A percentile compares a stretch with the other conserved stretches of the same genome.
Conservation (phyloP, 2,113 vertebrate species). For the Toxotes jaculatrix region DNA sequence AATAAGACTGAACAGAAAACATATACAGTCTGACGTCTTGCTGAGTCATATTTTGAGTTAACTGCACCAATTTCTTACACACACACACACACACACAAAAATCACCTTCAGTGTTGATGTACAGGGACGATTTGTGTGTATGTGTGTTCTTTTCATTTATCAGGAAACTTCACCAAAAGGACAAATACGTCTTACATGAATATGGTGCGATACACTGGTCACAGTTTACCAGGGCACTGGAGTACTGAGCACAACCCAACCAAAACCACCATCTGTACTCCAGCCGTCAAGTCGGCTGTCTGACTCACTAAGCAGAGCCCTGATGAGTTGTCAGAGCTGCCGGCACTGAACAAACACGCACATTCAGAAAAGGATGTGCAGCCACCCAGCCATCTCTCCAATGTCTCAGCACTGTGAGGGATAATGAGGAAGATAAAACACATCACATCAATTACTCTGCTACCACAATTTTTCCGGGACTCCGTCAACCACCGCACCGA, state of each 20-base stretch:
- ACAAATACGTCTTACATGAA: not conserved
- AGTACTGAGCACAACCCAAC: constrained; percentile 16
- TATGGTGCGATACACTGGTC: constrained; percentile 1
- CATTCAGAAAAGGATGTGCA: constrained; percentile 27
- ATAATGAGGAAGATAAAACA: constrained; percentile 80
- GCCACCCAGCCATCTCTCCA: constrained; percentile 55
- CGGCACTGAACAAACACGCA: constrained; percentile 42
- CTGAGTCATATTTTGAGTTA: not conserved
- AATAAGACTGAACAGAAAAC: not conserved
- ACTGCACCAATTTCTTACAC: not conserved
- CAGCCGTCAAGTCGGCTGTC: constrained; percentile 46
- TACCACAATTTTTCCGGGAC: constrained; percentile 47
- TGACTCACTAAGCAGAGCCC: constrained; percentile 64
- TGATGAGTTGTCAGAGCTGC: constrained; percentile 64
- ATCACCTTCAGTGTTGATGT: not conserved
- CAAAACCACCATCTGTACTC: constrained; percentile 54
- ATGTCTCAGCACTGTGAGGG: constrained; percentile 63
- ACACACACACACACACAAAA: not conserved
- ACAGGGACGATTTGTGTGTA: not conserved
- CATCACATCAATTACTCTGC: constrained; percentile 79
- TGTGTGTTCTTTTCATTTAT: not conserved
- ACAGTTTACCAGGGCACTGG: constrained; percentile 14
- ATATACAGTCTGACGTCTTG: not conserved
- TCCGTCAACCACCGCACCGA: constrained; percentile 15
- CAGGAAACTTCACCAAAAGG: not conserved